Evolutionary conservation across 2,113 vertebrate genomes (phyloP).

Genomic region (Myocastor coypus): DNA sequence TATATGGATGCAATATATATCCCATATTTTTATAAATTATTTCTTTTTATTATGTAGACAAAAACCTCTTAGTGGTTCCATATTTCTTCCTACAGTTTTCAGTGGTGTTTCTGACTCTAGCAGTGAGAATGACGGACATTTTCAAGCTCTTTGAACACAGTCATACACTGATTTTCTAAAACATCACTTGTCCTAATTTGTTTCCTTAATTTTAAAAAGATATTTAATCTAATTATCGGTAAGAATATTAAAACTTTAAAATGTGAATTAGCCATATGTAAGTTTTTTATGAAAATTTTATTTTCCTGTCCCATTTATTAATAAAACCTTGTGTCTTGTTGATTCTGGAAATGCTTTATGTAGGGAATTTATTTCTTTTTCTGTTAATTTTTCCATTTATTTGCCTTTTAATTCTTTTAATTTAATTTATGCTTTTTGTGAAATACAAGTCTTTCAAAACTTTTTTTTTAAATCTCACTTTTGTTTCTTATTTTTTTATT

Average conservation of each 20-base stretch:
- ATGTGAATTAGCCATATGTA: conserved; percentile 39
- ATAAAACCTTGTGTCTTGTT: not conserved
- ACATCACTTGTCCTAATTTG: not conserved
- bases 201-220: conserved; percentile 50
- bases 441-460: not conserved
- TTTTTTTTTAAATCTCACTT: not conserved
- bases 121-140: conserved; percentile 1
- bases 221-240: not conserved
- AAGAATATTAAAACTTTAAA: conserved; percentile 36
- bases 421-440: not conserved
- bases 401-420: no score
- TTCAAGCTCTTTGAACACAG: conserved; percentile 42
- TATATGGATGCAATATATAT: not conserved
- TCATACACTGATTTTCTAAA: not conserved
- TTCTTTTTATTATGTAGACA: not conserved
- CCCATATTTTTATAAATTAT: not conserved
- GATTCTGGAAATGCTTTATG: not conserved
- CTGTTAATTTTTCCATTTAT: conserved; percentile 30
- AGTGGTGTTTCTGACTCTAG: not conserved
- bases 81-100: not conserved
- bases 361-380: not conserved
- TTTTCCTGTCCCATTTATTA: conserved; percentile 1
- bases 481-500: conserved; percentile 53
- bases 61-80: not conserved
- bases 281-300: conserved; percentile 47